Base-by-base conservation (phyloP, 1,140 invertebrate genomes). In the Heliconius himera region DNA sequence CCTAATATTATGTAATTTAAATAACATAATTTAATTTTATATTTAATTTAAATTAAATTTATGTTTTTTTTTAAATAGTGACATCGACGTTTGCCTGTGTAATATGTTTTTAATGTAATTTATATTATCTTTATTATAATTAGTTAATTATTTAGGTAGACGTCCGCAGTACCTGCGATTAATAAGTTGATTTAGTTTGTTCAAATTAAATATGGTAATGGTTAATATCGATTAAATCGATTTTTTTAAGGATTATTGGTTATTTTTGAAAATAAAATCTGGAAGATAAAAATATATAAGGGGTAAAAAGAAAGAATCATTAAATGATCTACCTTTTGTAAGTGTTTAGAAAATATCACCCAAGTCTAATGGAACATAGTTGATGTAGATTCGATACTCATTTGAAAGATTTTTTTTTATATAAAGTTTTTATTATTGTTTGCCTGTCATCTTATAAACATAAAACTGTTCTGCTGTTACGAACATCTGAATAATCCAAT, bases 131-230 rank as follows among this genome's bases (percentile, higher is more conserved):
- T 11, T 22, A 22, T 11, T 56, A 22, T 56, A 56, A 20, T 56
- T 56, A 56, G 54, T 66, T 66, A 66, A 3, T 13, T 66, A 60
- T 66, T 66, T 29, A 66, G 60, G 29, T 66, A 29, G 60, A 22
- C 20, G 74, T 75, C 74, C 54, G 54, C 54, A 66, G 74, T 75
- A 75, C 74, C 74, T 75, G 74, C 74, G 74, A 41, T 20, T 60
- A 36, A 56, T 36, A 66, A 36, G 11, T 75, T 66, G 9, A 18
- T 60, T 75, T 75, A 60, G 29, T 66, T 41, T 26, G 51, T 54
- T 75, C 26, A 29, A 66, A 66, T 29, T 66, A 66, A 66, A 29
- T 22, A 66, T 13, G 8, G 22, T 29, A 29, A 66, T 29, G 60
- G 60, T 66, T 66, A 11, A 66, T 66, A 66, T 66, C 60, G 60